Conservation (phyloP, 2,888 invertebrate genomes). For the Drosophila nigritarsus region DNA sequence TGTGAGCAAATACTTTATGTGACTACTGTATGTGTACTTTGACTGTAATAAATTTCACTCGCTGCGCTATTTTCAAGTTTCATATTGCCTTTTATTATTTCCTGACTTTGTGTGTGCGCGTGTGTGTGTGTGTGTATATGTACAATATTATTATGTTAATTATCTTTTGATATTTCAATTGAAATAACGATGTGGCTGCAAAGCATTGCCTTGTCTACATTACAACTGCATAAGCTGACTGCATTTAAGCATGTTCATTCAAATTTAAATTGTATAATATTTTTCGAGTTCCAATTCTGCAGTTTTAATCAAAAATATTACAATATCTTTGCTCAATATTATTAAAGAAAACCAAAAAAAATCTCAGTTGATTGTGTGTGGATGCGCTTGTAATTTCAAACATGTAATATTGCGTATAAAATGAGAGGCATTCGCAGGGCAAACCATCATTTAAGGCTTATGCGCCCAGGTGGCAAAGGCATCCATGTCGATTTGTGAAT, state of each 20-base stretch:
- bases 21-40: constrained; percentile 33
- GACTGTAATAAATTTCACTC: constrained; percentile 65
- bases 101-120: not conserved
- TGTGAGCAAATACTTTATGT: constrained; percentile 56
- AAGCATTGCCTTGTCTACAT: constrained; percentile 5
- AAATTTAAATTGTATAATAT: not conserved
- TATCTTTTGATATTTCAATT: constrained; percentile 75
- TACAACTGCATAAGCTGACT: constrained; percentile 15
- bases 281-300: not conserved
- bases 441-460: constrained; percentile 13
- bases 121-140: constrained; percentile 15
- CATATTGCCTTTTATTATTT: constrained; percentile 68
- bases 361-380: not conserved
- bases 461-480: constrained; percentile 28
- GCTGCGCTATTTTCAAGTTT: constrained; percentile 49
- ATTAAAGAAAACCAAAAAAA: no score
- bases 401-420: not conserved
- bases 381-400: not conserved
- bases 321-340: not conserved
- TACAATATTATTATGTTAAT: constrained; percentile 70
- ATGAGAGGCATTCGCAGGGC: not conserved
- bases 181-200: constrained; percentile 37
- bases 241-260: constrained; percentile 4
- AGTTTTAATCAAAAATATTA: not conserved
- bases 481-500: constrained; percentile 13